A percentile compares a stretch with the other conserved stretches of the same genome.
Evolutionary conservation across 1,140 invertebrate genomes (phyloP).

Genomic region (Episyrphus balteatus): DNA sequence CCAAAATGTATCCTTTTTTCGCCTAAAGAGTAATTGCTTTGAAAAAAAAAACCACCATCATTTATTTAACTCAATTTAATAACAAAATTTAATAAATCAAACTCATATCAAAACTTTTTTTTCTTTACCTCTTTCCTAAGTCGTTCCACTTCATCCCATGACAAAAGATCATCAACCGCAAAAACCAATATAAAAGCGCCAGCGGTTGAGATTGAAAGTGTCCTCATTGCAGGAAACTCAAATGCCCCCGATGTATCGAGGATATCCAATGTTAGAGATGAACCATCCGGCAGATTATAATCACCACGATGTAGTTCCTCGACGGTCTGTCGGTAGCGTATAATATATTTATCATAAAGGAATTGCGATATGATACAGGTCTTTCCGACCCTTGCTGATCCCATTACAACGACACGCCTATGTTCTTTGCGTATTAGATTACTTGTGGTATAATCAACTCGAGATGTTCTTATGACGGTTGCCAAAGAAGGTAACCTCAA

Average conservation of each 20-base stretch:
- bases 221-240: conserved; percentile 51
- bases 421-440: conserved; percentile 22
- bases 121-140: conserved; percentile 35
- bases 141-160: conserved; percentile 40
- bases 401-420: conserved; percentile 37
- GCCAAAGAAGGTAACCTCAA: conserved; percentile 22
- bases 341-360: conserved; percentile 44
- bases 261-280: conserved; percentile 40
- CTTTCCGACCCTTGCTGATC: conserved; percentile 45
- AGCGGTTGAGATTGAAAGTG: conserved; percentile 44
- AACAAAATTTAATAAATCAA: too few species aligned
- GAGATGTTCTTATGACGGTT: conserved; percentile 10
- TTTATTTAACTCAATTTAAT: too few species aligned
- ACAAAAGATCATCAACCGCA: conserved; percentile 39
- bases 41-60: too few species aligned
- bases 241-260: conserved; percentile 46
- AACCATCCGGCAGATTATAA: conserved; percentile 37
- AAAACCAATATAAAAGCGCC: conserved; percentile 48
- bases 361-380: conserved; percentile 50
- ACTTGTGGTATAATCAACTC: conserved; percentile 1
- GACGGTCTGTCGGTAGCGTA: conserved; percentile 44
- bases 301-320: conserved; percentile 47
- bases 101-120: too few species aligned
- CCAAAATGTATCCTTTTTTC: too few species aligned
- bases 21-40: too few species aligned